A percentile compares a stretch with the other conserved stretches of the same genome.
Evolutionary conservation across 2,113 vertebrate genomes (phyloP).

Genomic region (Pitta sordida): DNA sequence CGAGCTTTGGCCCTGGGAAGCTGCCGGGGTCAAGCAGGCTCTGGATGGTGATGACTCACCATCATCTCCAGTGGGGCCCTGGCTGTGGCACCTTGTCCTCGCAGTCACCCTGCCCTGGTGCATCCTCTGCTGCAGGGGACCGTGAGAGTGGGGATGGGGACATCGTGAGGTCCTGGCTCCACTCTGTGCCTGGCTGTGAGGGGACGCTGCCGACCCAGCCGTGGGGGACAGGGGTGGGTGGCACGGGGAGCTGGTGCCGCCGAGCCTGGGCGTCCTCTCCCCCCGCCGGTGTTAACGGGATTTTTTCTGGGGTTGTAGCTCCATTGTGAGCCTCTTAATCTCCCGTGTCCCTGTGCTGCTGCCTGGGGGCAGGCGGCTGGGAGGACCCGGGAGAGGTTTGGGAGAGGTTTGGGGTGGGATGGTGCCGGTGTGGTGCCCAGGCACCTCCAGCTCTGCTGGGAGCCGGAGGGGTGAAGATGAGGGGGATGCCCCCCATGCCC

Average conservation of each 20-base stretch:
- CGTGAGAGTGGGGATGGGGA: neutral
- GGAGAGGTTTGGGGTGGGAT: neutral
- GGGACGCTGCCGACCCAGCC: neutral
- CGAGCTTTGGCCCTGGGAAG: neutral
- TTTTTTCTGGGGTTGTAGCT: conserved; percentile 40
- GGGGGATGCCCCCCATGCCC: neutral
- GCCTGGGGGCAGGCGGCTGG: neutral
- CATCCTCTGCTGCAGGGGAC: neutral
- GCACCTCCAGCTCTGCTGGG: neutral
- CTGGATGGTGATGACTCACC: neutral
- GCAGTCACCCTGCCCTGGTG: neutral
- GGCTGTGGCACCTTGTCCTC: neutral
- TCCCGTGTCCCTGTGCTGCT: neutral
- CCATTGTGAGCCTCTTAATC: conserved; percentile 42
- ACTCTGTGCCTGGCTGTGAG: neutral
- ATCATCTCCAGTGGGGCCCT: neutral
- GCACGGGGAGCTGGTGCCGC: neutral
- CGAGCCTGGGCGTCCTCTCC: neutral
- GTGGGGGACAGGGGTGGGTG: neutral
- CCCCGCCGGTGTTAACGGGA: neutral
- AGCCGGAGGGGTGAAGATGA: neutral
- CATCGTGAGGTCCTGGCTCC: neutral
- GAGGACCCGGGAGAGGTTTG: neutral
- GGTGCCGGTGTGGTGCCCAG: neutral
- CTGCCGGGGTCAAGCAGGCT: neutral